phyloP scores from a whole-genome alignment of 2,797 vertebrate genomes.

The Catostomus latipinnis region DNA sequence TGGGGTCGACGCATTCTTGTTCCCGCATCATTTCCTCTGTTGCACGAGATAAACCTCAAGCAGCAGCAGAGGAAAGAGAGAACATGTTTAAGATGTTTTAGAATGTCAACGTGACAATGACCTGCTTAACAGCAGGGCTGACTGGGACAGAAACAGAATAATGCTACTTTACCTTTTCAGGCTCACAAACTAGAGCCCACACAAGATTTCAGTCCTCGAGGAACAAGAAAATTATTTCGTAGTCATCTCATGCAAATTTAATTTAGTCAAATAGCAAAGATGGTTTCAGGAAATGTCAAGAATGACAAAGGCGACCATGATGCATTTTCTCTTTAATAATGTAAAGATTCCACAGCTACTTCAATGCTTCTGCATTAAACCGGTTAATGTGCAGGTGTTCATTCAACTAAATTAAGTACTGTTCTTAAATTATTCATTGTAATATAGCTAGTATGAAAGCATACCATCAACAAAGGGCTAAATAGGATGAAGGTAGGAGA shows the following conservation, averaged over 20 bases:
- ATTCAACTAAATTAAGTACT: constrained; percentile 37
- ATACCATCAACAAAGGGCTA: background rate
- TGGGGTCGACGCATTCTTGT: constrained; percentile 62
- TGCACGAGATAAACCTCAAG: constrained; percentile 70
- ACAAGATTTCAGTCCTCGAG: constrained; percentile 22
- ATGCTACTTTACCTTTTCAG: constrained; percentile 18
- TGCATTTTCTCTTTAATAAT: constrained; percentile 48
- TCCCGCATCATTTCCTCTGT: constrained; percentile 78
- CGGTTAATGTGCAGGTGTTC: constrained; percentile 37
- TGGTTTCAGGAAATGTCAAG: constrained; percentile 65
- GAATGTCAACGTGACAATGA: constrained; percentile 32
- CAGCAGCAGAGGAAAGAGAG: constrained; percentile 69
- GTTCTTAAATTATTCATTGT: constrained; percentile 42
- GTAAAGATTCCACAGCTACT: constrained; percentile 20
- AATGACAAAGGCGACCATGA: constrained; percentile 42
- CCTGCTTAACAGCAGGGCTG: constrained; percentile 28
- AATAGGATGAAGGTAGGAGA: background rate
- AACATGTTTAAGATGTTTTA: constrained; percentile 50
- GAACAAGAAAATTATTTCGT: constrained; percentile 28
- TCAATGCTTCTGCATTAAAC: constrained; percentile 43
- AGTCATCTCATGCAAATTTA: constrained; percentile 45
- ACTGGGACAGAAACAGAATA: constrained; percentile 20
- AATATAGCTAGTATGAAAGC: constrained; percentile 14
- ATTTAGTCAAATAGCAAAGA: constrained; percentile 55
- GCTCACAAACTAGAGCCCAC: background rate